Evolutionary conservation across 2,797 vertebrate genomes (phyloP).

Genomic region (Aldrovandia affinis): DNA sequence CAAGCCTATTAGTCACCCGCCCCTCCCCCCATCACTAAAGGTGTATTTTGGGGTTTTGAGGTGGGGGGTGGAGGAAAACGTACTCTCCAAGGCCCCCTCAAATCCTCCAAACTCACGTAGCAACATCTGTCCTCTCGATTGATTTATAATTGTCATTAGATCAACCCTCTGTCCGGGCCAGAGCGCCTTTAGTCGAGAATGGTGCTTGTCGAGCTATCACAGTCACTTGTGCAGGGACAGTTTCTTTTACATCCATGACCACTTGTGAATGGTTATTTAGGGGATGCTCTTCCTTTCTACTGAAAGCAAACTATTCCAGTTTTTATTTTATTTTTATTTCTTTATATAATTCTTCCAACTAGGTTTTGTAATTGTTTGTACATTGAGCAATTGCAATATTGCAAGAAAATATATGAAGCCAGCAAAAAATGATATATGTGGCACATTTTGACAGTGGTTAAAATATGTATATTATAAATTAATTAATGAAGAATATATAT

Average conservation of each 20-base stretch:
- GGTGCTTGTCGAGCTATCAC: background rate
- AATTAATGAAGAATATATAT: too few relatives aligned
- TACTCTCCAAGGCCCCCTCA: constrained; percentile 56
- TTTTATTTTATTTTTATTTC: background rate
- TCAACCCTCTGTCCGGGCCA: constrained; percentile 4
- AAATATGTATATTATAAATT: too few relatives aligned
- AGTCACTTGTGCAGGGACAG: background rate
- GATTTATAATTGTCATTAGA: constrained; percentile 35
- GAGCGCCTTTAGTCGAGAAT: background rate
- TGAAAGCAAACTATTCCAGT: too few relatives aligned
- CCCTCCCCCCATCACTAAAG: background rate
- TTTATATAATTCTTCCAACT: too few relatives aligned
- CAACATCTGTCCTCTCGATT: constrained; percentile 35
- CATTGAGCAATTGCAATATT: too few relatives aligned
- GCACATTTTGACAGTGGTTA: too few relatives aligned
- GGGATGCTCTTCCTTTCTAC: background rate
- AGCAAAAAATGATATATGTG: too few relatives aligned
- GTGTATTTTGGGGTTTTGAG: background rate
- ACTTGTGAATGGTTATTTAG: background rate
- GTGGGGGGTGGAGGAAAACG: constrained; percentile 52
- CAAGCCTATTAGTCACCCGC: constrained; percentile 24
- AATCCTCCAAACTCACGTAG: constrained; percentile 20
- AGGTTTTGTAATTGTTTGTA: too few relatives aligned
- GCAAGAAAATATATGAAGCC: too few relatives aligned
- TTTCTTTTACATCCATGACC: background rate